These are phyloP conservation scores for Craterocephalus amniculus DNA, from an alignment of 2,797 vertebrate species.

Conservation along the genomic window DNA sequence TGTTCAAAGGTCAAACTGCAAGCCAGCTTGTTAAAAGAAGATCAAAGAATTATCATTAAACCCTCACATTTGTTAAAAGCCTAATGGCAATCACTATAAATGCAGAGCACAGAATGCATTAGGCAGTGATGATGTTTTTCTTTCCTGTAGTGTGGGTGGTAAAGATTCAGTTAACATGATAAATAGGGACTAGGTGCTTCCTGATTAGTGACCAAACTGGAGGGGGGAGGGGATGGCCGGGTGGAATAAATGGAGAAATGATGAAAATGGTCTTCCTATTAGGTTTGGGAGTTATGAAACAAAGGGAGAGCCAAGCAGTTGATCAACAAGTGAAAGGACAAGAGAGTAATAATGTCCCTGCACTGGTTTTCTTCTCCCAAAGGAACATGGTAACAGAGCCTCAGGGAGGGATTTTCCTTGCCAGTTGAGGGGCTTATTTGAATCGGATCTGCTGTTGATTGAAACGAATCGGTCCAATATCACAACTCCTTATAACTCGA, in stretches of 20 bases:
- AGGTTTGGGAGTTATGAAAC: conserved; percentile 55
- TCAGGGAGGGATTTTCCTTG: conserved; percentile 67
- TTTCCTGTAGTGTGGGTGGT: conserved; percentile 86
- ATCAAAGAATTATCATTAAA: conserved; percentile 77
- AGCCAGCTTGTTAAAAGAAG: conserved; percentile 50
- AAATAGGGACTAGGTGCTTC: conserved; percentile 78
- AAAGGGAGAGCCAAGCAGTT: conserved; percentile 28
- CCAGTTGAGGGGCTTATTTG: conserved; percentile 73
- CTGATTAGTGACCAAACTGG: conserved; percentile 78
- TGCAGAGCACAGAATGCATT: conserved; percentile 73
- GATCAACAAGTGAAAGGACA: conserved; percentile 46
- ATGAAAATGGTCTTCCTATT: conserved; percentile 63
- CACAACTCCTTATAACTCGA: conserved; percentile 80
- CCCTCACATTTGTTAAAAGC: conserved; percentile 66
- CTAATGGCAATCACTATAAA: conserved; percentile 62
- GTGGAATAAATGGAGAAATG: conserved; percentile 52
- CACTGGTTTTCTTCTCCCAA: conserved; percentile 52
- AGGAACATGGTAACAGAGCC: conserved; percentile 58
- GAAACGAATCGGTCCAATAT: conserved; percentile 80
- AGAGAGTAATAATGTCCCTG: conserved; percentile 36
- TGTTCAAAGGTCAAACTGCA: conserved; percentile 46
- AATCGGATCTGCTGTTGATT: conserved; percentile 82
- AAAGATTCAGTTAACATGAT: conserved; percentile 83
- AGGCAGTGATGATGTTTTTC: conserved; percentile 79
- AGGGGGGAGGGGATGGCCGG: conserved; percentile 34